These are phyloP conservation scores for Ecliptopera silaceata DNA, from an alignment of 2,888 invertebrate genomes.

Conservation along the genomic window DNA sequence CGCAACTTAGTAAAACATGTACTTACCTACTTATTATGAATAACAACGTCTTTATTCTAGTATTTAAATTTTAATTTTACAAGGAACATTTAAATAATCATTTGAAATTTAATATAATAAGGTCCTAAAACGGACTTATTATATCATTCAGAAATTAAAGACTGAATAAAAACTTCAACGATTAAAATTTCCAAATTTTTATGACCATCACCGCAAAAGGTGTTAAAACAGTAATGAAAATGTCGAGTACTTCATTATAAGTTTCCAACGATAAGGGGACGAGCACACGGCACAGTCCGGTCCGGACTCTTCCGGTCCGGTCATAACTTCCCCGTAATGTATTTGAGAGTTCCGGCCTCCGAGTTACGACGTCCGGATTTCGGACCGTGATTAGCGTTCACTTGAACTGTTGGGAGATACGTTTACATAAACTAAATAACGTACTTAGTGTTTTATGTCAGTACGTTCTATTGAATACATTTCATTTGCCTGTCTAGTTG, in stretches of 20 bases:
- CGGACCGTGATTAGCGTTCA: slow-evolving; percentile 43
- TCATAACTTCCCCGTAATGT: slow-evolving; percentile 45
- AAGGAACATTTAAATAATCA: too few species aligned
- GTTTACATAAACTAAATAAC: not conserved
- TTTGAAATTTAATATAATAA: too few species aligned
- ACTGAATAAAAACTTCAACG: not conserved
- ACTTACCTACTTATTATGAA: too few species aligned
- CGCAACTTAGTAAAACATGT: too few species aligned
- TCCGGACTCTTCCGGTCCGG: slow-evolving; percentile 23
- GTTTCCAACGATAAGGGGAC: slow-evolving; percentile 21
- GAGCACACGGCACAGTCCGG: slow-evolving; percentile 22
- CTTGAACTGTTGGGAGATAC: slow-evolving; percentile 6
- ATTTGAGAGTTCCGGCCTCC: slow-evolving; percentile 47
- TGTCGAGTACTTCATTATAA: slow-evolving; percentile 25
- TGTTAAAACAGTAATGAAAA: slow-evolving; percentile 25
- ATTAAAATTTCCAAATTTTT: not conserved
- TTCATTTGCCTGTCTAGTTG: not conserved
- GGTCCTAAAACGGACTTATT: not conserved
- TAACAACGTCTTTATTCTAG: too few species aligned
- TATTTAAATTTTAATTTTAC: too few species aligned
- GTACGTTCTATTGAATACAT: not conserved
- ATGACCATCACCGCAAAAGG: slow-evolving; percentile 18
- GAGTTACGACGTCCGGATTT: slow-evolving; percentile 45
- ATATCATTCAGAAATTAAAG: not conserved
- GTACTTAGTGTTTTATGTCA: not conserved